Percentiles rank a stretch among this genome's conserved stretches.
These are phyloP conservation scores for Cyrtodaria siliqua DNA, from an alignment of 2,888 invertebrate species.

Conservation along the genomic window DNA sequence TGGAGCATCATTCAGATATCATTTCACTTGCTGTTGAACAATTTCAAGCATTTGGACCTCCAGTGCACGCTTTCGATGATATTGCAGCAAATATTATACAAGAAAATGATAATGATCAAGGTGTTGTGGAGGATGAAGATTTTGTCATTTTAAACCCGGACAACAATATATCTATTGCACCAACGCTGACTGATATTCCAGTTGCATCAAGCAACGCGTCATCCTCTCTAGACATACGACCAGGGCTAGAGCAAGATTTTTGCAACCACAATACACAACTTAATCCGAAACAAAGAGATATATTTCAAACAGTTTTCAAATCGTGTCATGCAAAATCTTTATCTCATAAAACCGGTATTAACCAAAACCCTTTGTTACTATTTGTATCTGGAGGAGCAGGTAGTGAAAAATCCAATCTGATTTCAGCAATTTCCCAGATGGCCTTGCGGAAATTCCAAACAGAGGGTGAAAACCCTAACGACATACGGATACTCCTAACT, in stretches of 20 bases:
- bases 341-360: slow-evolving; percentile 22
- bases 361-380: slow-evolving; percentile 17
- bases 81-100: slow-evolving; percentile 27
- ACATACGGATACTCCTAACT: slow-evolving; percentile 35
- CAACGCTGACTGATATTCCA: slow-evolving; percentile 8
- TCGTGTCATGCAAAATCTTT: slow-evolving; percentile 38
- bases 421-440: slow-evolving; percentile 51
- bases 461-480: slow-evolving; percentile 46
- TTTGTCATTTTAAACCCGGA: slow-evolving; percentile 17
- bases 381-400: slow-evolving; percentile 65
- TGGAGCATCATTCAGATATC: slow-evolving; percentile 34
- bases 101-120: slow-evolving; percentile 18
- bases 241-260: background rate
- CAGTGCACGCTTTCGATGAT: slow-evolving; percentile 27
- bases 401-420: slow-evolving; percentile 59
- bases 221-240: background rate
- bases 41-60: slow-evolving; percentile 28
- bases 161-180: background rate
- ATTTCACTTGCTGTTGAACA: slow-evolving; percentile 23
- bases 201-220: slow-evolving; percentile 5
- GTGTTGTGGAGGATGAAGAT: slow-evolving; percentile 1
- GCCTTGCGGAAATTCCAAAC: slow-evolving; percentile 34
- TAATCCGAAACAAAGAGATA: slow-evolving; percentile 29
- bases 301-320: slow-evolving; percentile 14
- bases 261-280: background rate